Evolutionary conservation across 37 sponge, comb jelly and placozoan species (phyloP).

Genomic region (Tethya wilhelma): DNA sequence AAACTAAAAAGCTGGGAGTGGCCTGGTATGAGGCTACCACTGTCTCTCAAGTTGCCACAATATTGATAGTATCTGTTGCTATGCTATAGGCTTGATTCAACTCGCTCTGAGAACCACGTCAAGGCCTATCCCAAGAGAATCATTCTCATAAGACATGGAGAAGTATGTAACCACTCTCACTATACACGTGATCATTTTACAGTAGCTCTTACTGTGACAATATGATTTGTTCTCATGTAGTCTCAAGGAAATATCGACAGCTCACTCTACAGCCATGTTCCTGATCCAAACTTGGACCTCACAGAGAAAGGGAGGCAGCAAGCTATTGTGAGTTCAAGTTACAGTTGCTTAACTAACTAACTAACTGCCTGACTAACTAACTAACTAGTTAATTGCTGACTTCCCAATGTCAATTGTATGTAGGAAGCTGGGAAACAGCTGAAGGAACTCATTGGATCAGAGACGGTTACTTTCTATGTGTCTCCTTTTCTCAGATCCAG

Average conservation of each 20-base stretch:
- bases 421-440: conserved; percentile 72
- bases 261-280: conserved; percentile 46
- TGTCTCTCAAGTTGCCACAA: too few species aligned
- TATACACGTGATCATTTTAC: too few species aligned
- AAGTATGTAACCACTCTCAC: conserved; percentile 38
- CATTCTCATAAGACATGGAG: conserved; percentile 78
- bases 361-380: too few species aligned
- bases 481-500: conserved; percentile 80
- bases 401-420: too few species aligned
- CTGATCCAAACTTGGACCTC: conserved; percentile 69
- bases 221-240: conserved; percentile 23
- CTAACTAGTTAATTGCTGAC: neutral
- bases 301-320: conserved; percentile 68
- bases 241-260: conserved; percentile 82
- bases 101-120: neutral
- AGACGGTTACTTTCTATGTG: conserved; percentile 80
- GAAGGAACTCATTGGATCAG: conserved; percentile 61
- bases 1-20: too few species aligned
- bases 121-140: conserved; percentile 63
- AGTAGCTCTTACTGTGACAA: too few species aligned
- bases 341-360: too few species aligned
- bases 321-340: conserved; percentile 50
- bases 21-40: too few species aligned
- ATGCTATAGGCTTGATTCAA: too few species aligned
- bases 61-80: too few species aligned